Evolutionary conservation across 2,113 vertebrate genomes (phyloP), one percentile per base, ranked within the genome.

Genomic region (Rostratula benghalensis): DNA sequence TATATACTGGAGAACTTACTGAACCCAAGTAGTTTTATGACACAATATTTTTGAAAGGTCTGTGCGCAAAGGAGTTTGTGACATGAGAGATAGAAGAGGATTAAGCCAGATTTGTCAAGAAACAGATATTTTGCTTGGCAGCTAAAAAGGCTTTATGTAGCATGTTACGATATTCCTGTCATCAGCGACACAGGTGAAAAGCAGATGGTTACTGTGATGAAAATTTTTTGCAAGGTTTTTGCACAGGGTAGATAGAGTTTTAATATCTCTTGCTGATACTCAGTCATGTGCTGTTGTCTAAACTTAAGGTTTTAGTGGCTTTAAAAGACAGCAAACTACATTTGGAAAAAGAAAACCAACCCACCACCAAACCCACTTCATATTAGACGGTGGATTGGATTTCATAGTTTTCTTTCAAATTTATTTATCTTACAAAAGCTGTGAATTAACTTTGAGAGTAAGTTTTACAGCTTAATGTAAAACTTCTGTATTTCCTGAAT

Each of bases 101-200:
- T 90, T 93, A 77, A 94, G 83, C 56, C 92, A 90, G 88, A 88
- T 96, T 96, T 96, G 90, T 90, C 65, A 95, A 95, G 91, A 95
- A 91, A 84, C 80, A 94, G 84, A 87, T 69, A 60, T 94, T 96
- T 97, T 95, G 80, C 71, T 96, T 94, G 75, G 83, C 86, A 95
- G 87, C n/a, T 94, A 77, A 87, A 95, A 87, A 92, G 93, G 68
- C 94, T 95, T 92, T 95, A 63, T 83, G 77, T 67, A 75, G 82
- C 65, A 48, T 90, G 89, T 91, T 96, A 89, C 5, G 22, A 76
- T 91, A 92, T 70, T 86, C 27, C 83, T 95, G 89, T 96, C 96
- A 96, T 64, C 63, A 74, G 54, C 0, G 2, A 80, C 78, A 85
- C 89, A 85, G 90, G 87, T 87, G 77, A 93, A 94, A 96, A 94